Evolutionary conservation across 1,140 invertebrate species (phyloP), one percentile per base, ranked within the genome.

Genomic region (Leucophenga varia): DNA sequence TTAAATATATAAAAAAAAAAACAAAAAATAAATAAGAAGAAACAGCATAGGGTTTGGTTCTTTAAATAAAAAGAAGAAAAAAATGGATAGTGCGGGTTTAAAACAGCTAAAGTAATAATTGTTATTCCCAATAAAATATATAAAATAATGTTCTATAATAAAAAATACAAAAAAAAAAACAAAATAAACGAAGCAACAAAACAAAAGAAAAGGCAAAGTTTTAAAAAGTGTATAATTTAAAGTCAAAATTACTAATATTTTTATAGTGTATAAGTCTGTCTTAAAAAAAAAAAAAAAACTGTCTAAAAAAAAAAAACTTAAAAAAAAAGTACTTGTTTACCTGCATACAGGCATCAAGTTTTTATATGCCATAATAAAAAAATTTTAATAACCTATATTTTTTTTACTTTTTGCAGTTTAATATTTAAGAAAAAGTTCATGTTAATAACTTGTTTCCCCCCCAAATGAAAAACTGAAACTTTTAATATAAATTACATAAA

Each of bases 171-270:
- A 59, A 52, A 14, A 25, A 25, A 25, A n/a, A 25, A 25, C 22
- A 25, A 25, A 25, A 25, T 25, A 5, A 25, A 25, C 10, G 22
- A 25, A 25, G 10, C 22, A 6, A 25, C 10, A 61, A n/a, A 57
- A 43, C 44, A 63, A 36, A 67, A 67, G 67, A 67, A 67, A 63
- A 67, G 63, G 63, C 63, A 67, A 65, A n/a, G n/a, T n/a, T n/a
- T n/a, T n/a, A n/a, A n/a, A n/a, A n/a, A n/a, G 28, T 7, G 8
- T 9, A 19, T 19, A 8, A 14, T 36, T 6, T 36, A 32, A 21
- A 3, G 21, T 20, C 19, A 7, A n/a, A n/a, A n/a, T n/a, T n/a
- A n/a, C n/a, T n/a, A n/a, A n/a, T n/a, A n/a, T n/a, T n/a, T n/a
- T n/a, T n/a, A n/a, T n/a, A n/a, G n/a, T n/a, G n/a, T n/a, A n/a